A percentile compares a stretch with the other conserved stretches of the same genome.
Conservation (phyloP, 2,888 invertebrate genomes). For the Tetanocera ferruginea region DNA sequence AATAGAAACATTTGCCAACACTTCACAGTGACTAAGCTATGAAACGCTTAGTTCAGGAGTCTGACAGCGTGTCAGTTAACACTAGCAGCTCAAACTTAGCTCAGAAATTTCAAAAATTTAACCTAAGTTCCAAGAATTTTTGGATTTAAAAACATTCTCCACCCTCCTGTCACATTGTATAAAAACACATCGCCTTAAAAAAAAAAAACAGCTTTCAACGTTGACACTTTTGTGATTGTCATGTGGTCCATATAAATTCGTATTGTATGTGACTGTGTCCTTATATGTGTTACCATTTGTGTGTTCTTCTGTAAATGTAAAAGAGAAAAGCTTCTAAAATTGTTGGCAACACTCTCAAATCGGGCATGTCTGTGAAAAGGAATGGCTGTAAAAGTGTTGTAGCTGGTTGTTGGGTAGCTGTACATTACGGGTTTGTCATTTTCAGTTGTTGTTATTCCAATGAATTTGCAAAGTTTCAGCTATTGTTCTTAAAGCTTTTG, state of each 20-base stretch:
- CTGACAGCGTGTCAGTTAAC: no score
- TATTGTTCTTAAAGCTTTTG: constrained; percentile 27
- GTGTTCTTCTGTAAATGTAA: background rate
- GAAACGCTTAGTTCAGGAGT: no score
- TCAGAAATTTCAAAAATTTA: no score
- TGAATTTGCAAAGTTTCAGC: constrained; percentile 27
- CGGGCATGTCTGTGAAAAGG: background rate
- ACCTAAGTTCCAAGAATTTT: no score
- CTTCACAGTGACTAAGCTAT: no score
- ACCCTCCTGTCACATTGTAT: no score
- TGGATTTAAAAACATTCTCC: no score
- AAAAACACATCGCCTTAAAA: no score
- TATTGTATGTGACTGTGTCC: background rate
- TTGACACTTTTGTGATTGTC: constrained; percentile 28
- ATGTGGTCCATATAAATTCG: constrained; percentile 1
- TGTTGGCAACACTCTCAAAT: constrained; percentile 20
- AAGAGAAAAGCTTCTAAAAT: constrained; percentile 31
- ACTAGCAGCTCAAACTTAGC: no score
- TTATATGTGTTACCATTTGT: background rate
- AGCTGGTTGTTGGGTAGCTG: background rate
- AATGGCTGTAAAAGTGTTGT: no score
- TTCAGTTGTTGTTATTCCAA: constrained; percentile 20
- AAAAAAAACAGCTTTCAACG: background rate
- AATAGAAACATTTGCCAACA: no score
- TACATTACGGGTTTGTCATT: constrained; percentile 1